phyloP scores from a whole-genome alignment of 2,797 vertebrate genomes.

The Eupleurogrammus muticus region DNA sequence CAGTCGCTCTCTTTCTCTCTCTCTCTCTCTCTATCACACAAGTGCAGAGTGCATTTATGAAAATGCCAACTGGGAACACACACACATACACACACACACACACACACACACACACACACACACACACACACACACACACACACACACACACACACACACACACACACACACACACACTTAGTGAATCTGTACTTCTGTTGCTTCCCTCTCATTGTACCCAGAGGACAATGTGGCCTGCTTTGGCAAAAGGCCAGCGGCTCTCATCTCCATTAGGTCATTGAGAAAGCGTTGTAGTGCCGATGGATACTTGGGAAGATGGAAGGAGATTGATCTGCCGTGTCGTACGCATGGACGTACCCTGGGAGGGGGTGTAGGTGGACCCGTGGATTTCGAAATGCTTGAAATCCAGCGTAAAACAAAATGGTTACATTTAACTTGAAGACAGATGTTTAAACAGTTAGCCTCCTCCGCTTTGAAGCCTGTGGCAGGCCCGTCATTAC shows the following conservation, averaged over 20 bases:
- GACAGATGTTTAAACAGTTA: constrained; percentile 44
- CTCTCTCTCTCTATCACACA: constrained; percentile 21
- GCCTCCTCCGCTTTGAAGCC: constrained; percentile 6
- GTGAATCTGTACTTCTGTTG: constrained; percentile 53
- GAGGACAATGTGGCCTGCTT: constrained; percentile 60
- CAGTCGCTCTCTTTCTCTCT: too few relatives aligned
- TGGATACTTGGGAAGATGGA: constrained; percentile 63
- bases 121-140: constrained; percentile 3
- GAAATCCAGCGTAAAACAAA: constrained; percentile 33
- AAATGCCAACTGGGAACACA: constrained; percentile 16
- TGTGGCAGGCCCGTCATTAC: constrained; percentile 12
- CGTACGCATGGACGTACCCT: constrained; percentile 3
- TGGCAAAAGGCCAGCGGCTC: constrained; percentile 66
- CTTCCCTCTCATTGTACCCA: constrained; percentile 51
- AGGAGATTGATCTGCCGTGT: constrained; percentile 23
- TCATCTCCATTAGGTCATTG: constrained; percentile 72
- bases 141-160: too few relatives aligned
- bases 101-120: background rate
- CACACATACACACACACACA: constrained; percentile 7
- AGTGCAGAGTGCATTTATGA: constrained; percentile 39
- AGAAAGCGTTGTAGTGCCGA: constrained; percentile 62
- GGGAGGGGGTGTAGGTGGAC: background rate
- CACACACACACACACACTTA: too few relatives aligned
- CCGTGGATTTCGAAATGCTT: constrained; percentile 24
- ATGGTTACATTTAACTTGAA: constrained; percentile 29